These are phyloP conservation scores for Nebria brevicollis DNA, from an alignment of 2,888 invertebrate species.

Conservation along the genomic window DNA sequence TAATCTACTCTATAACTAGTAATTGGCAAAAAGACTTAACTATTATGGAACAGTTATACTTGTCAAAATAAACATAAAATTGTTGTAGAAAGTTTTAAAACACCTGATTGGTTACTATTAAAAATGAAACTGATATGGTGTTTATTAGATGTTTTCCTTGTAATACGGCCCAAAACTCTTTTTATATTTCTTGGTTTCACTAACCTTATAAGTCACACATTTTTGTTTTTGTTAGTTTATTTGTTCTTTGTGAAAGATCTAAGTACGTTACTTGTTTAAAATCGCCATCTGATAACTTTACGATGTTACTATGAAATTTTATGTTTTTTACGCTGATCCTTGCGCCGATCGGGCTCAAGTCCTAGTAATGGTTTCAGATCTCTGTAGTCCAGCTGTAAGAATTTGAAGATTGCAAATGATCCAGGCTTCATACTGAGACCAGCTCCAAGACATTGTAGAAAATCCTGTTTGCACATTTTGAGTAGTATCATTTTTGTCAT, in stretches of 20 bases:
- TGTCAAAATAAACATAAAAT: not conserved
- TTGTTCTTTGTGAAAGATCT: not conserved
- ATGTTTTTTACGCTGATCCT: conserved; percentile 75
- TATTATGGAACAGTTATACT: no score
- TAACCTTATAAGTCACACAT: conserved; percentile 31
- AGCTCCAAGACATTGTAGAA: conserved; percentile 31
- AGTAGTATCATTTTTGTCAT: not conserved
- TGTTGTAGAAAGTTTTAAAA: not conserved
- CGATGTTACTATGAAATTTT: conserved; percentile 70
- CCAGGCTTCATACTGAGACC: conserved; percentile 32
- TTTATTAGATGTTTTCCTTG: conserved; percentile 14
- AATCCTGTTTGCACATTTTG: conserved; percentile 37
- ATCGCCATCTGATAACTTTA: conserved; percentile 26
- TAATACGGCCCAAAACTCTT: not conserved
- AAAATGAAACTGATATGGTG: conserved; percentile 19
- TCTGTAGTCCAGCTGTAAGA: conserved; percentile 72
- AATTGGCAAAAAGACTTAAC: not conserved
- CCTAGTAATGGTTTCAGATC: conserved; percentile 74
- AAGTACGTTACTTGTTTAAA: conserved; percentile 12
- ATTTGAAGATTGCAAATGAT: conserved; percentile 43
- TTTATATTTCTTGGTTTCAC: conserved; percentile 33
- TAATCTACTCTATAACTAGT: not conserved
- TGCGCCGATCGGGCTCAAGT: conserved; percentile 66
- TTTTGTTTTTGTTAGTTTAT: not conserved
- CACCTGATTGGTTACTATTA: not conserved